These are phyloP conservation scores for Dasypolia templi DNA, from an alignment of 2,888 invertebrate species.

Conservation along the genomic window DNA sequence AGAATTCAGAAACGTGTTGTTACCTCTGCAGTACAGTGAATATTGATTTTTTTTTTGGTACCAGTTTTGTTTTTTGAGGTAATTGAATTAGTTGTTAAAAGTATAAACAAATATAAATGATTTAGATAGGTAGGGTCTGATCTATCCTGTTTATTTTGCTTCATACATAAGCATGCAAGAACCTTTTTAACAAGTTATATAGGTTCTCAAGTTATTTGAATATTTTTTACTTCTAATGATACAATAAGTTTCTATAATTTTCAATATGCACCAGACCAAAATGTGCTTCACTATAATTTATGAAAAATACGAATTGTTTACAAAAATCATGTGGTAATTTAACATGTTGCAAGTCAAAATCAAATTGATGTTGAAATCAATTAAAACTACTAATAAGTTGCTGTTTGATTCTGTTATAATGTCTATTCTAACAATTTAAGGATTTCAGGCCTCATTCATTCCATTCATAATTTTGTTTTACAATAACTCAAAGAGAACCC, in stretches of 20 bases:
- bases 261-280: background rate
- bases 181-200: too few relatives aligned
- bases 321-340: background rate
- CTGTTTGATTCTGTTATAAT: background rate
- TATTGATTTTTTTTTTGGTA: conserved; percentile 49
- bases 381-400: background rate
- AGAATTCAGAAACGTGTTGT: conserved; percentile 65
- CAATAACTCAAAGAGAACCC: background rate
- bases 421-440: background rate
- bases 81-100: conserved; percentile 8
- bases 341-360: background rate
- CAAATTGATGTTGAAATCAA: background rate
- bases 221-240: background rate
- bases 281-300: background rate
- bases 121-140: too few relatives aligned
- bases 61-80: conserved; percentile 31
- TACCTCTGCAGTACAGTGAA: conserved; percentile 70
- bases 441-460: background rate
- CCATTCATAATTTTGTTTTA: background rate
- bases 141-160: background rate
- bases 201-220: too few relatives aligned
- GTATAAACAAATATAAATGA: too few relatives aligned
- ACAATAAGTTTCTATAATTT: background rate
- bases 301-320: background rate
- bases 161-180: background rate